phyloP scores from a whole-genome alignment of 2,797 vertebrate genomes.

The Prunella strophiata region DNA sequence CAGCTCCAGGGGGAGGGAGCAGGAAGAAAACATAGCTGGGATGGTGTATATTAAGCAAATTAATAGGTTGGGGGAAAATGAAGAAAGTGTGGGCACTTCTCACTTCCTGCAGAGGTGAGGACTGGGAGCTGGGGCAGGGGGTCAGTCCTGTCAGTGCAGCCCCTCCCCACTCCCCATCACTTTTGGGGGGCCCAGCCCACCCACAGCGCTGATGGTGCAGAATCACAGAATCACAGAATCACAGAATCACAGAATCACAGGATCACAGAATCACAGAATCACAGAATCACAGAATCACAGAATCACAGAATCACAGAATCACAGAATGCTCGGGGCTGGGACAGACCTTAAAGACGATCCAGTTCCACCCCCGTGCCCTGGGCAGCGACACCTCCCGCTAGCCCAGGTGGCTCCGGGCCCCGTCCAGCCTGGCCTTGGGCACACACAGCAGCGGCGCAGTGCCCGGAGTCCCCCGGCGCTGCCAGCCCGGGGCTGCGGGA shows the following conservation, averaged over 20 bases:
- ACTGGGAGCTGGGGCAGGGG: not conserved
- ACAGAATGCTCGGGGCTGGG: not conserved
- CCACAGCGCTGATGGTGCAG: not conserved
- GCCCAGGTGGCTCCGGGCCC: not conserved
- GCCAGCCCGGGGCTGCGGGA: not conserved
- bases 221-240: not conserved
- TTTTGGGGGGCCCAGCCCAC: not conserved
- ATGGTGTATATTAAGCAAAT: conserved; percentile 33
- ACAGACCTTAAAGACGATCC: too few relatives aligned
- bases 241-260: too few relatives aligned
- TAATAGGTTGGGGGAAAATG: not conserved
- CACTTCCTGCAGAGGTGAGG: not conserved
- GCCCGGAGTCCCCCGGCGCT: not conserved
- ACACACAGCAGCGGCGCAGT: rapidly evolving
- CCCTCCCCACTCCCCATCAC: not conserved
- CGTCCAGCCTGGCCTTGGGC: not conserved
- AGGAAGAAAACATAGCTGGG: conserved; percentile 13
- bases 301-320: not conserved
- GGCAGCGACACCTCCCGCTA: not conserved
- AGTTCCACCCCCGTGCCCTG: not conserved
- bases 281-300: too few relatives aligned
- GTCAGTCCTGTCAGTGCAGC: rapidly evolving
- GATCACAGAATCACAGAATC: too few relatives aligned
- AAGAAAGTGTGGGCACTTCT: not conserved
- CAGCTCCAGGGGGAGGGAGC: not conserved